phyloP scores from a whole-genome alignment of 35 echinoderm and acorn worm genomes.

The Heliocidaris erythrogramma region DNA sequence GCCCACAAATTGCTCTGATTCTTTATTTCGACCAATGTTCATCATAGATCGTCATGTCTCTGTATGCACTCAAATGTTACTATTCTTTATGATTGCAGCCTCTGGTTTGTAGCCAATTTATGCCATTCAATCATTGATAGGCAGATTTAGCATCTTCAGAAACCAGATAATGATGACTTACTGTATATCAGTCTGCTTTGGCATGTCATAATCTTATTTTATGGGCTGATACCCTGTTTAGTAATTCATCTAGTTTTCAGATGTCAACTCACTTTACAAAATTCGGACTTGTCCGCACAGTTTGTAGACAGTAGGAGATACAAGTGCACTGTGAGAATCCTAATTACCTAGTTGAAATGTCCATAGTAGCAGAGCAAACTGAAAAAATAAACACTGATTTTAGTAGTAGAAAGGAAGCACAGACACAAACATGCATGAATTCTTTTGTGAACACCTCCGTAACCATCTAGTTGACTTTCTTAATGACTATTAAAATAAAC shows the following conservation, averaged over 20 bases:
- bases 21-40: background rate
- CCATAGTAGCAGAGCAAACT: background rate
- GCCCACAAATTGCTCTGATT: background rate
- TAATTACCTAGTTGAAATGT: background rate
- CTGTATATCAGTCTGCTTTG: background rate
- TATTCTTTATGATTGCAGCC: background rate
- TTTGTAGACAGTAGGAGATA: background rate
- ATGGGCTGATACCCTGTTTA: background rate
- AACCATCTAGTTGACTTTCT: too few relatives aligned
- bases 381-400: background rate
- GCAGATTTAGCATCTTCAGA: background rate
- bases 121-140: too few relatives aligned
- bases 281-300: background rate
- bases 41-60: too few relatives aligned
- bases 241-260: background rate
- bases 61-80: background rate
- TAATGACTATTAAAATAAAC: too few relatives aligned
- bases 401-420: background rate
- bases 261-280: background rate
- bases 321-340: background rate
- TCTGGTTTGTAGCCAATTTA: background rate
- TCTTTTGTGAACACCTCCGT: too few relatives aligned
- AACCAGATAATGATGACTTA: background rate
- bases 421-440: background rate
- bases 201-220: background rate